These are phyloP conservation scores for Xylocampa areola DNA, from an alignment of 2,888 invertebrate genomes.

Conservation along the genomic window DNA sequence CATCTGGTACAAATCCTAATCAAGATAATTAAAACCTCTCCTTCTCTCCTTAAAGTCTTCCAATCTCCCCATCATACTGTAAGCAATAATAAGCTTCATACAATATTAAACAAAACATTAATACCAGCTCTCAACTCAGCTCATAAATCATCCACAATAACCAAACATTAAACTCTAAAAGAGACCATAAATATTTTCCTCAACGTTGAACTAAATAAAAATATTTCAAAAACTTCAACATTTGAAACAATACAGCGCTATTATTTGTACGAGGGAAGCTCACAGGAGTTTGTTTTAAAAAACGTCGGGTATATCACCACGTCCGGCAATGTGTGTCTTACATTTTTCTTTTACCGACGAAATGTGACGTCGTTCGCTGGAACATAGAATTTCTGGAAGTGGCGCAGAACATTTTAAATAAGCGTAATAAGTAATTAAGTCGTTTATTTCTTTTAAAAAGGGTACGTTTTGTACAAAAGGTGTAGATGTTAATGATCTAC, in stretches of 20 bases:
- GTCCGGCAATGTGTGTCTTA: constrained; percentile 61
- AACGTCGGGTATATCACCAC: constrained; percentile 52
- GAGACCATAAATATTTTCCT: constrained; percentile 28
- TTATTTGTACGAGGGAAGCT: constrained; percentile 33
- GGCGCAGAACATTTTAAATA: constrained; percentile 1
- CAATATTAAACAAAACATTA: neutral
- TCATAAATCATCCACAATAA: constrained; percentile 34
- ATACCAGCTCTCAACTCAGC: neutral
- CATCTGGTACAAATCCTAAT: too few relatives aligned
- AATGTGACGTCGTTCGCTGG: constrained; percentile 37
- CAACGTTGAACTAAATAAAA: constrained; percentile 29
- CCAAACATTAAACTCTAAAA: constrained; percentile 8
- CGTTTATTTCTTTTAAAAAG: too few relatives aligned
- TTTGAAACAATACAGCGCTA: constrained; percentile 37
- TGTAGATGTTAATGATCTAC: too few relatives aligned
- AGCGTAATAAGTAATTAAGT: too few relatives aligned
- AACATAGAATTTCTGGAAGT: constrained; percentile 30
- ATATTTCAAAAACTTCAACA: constrained; percentile 17
- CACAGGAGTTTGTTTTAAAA: constrained; percentile 38
- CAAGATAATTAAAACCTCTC: too few relatives aligned
- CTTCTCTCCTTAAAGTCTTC: too few relatives aligned
- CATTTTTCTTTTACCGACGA: constrained; percentile 59
- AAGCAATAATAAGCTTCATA: constrained; percentile 3
- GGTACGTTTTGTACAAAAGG: too few relatives aligned
- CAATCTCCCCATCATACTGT: too few relatives aligned